Evolutionary conservation across 2,113 vertebrate genomes (phyloP).

Genomic region (Callipepla squamata): DNA sequence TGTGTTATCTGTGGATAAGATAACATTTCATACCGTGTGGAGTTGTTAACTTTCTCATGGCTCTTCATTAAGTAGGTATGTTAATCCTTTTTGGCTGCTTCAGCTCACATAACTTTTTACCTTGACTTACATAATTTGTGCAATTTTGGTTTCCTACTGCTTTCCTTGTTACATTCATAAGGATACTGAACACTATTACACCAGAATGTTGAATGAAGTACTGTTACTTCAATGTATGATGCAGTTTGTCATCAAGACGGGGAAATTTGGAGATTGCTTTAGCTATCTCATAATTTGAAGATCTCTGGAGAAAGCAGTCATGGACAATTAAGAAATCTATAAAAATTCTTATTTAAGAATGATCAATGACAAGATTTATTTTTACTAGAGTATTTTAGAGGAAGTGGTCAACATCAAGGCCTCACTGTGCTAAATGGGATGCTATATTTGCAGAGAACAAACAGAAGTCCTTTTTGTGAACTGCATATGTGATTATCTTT

Average conservation of each 20-base stretch:
- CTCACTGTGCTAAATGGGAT: neutral
- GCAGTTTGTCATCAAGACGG: neutral
- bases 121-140: neutral
- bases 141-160: neutral
- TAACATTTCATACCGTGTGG: neutral
- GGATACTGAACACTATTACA: neutral
- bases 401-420: neutral
- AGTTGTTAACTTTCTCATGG: constrained; percentile 17
- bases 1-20: constrained; percentile 29
- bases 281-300: neutral
- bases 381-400: neutral
- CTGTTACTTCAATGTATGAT: neutral
- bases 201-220: neutral
- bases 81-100: neutral
- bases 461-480: neutral
- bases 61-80: neutral
- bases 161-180: neutral
- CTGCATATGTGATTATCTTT: neutral
- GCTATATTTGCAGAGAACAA: neutral
- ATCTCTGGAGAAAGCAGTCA: neutral
- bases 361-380: neutral
- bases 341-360: neutral
- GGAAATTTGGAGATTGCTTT: neutral
- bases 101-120: neutral
- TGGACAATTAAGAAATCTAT: neutral